These are phyloP conservation scores for Apodemus agrarius DNA, from an alignment of 2,797 vertebrate genomes.

Conservation along the genomic window DNA sequence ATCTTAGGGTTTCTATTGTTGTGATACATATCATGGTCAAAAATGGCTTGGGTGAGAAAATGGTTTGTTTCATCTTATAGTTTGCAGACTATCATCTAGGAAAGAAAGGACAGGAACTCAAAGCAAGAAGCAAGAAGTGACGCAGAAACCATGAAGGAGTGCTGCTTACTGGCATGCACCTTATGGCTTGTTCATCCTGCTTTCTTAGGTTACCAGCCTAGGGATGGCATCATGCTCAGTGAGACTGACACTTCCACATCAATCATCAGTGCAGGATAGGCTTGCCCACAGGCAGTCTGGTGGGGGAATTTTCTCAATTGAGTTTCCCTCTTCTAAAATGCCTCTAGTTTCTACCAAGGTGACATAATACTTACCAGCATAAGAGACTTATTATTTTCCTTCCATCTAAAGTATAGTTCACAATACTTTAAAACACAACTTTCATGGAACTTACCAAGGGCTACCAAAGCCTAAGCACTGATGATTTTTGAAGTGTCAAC, in stretches of 20 bases:
- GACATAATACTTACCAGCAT: neutral
- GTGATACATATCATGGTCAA: neutral
- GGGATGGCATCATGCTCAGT: neutral
- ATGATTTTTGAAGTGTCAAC: slow-evolving; percentile 81
- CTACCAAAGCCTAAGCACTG: slow-evolving; percentile 60
- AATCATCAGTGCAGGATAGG: neutral
- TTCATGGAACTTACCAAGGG: neutral
- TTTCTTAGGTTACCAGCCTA: neutral
- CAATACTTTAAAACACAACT: neutral
- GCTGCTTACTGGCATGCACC: neutral
- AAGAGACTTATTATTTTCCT: neutral
- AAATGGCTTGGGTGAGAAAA: neutral
- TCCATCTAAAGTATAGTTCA: neutral
- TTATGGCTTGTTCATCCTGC: neutral
- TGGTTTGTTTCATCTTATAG: neutral
- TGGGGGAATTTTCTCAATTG: neutral
- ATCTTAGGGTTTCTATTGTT: neutral
- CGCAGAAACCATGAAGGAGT: neutral
- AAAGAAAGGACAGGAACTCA: neutral
- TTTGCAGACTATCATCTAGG: neutral
- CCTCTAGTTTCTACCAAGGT: neutral
- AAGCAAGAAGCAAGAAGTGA: neutral
- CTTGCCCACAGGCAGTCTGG: neutral
- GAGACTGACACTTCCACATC: neutral
- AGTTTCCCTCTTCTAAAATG: neutral